Percentiles rank a stretch among this genome's conserved stretches.
Conservation (phyloP, 2,888 invertebrate species). For the Chrysolina haemoptera region DNA sequence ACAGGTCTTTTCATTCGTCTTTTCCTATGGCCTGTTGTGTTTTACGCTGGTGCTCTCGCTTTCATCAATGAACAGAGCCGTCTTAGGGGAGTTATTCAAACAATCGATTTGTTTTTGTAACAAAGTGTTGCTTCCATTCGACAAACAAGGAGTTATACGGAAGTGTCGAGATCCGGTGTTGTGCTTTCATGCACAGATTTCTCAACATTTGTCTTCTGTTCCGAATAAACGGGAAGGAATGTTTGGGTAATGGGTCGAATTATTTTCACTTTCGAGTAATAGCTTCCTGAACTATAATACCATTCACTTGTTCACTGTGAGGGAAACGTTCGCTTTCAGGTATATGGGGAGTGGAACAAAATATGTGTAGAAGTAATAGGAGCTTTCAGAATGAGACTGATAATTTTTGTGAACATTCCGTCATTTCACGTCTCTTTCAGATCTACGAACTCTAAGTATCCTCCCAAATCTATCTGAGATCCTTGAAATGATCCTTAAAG, state of each 20-base stretch:
- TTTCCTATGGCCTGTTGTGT: conserved; percentile 24
- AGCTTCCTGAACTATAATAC: conserved; percentile 2
- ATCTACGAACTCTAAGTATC: no score
- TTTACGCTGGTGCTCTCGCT: conserved; percentile 9
- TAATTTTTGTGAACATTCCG: no score
- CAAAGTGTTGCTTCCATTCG: conserved; percentile 22
- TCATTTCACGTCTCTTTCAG: no score
- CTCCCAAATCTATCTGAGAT: no score
- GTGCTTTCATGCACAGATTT: conserved; percentile 20
- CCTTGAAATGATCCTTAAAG: no score
- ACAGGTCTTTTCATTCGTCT: conserved; percentile 34
- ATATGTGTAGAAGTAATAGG: background rate
- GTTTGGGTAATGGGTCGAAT: conserved; percentile 16
- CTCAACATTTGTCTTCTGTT: conserved; percentile 8
- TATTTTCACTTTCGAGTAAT: conserved; percentile 11
- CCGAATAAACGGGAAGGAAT: conserved; percentile 4
- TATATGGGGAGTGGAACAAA: background rate
- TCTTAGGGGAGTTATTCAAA: conserved; percentile 19
- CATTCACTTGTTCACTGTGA: background rate
- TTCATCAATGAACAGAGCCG: conserved; percentile 25
- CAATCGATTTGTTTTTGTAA: conserved; percentile 22
- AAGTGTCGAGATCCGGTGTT: conserved; percentile 16
- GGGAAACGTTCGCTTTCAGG: background rate
- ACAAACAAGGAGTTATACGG: conserved; percentile 13
- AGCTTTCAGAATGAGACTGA: no score